phyloP scores from a whole-genome alignment of 2,113 vertebrate genomes.

The Trinectes maculatus region DNA sequence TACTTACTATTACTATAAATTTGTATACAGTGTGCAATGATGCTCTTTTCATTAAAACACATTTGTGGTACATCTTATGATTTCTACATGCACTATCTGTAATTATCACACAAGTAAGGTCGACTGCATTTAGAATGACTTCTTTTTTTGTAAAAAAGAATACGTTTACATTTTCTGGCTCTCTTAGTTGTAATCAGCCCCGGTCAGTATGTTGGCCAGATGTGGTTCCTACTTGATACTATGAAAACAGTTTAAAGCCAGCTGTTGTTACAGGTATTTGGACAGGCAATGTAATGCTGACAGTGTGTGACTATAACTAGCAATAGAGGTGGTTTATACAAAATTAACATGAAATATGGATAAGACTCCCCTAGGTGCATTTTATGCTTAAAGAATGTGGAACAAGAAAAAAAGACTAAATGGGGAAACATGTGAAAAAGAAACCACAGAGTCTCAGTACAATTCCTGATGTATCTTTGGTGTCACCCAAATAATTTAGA shows the following conservation, averaged over 20 bases:
- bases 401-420: not conserved
- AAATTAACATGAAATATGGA: not conserved
- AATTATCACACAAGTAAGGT: not conserved
- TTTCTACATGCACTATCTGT: not conserved
- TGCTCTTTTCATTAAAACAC: not conserved
- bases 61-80: too few species aligned
- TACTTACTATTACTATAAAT: not conserved
- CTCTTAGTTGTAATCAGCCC: conserved; percentile 33
- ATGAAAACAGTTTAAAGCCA: conserved; percentile 52
- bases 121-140: too few species aligned
- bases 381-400: not conserved
- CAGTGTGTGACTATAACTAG: not conserved
- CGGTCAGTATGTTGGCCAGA: conserved; percentile 18
- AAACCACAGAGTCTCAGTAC: not conserved
- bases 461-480: not conserved
- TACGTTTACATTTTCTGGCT: conserved; percentile 30
- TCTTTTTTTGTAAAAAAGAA: too few species aligned
- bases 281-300: not conserved
- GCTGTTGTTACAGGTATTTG: conserved; percentile 51
- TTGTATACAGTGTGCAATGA: not conserved
- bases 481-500: not conserved
- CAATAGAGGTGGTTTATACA: not conserved
- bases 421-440: not conserved
- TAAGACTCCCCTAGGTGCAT: not conserved
- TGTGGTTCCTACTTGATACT: conserved; percentile 11